A percentile compares a stretch with the other conserved stretches of the same genome.
Evolutionary conservation across 2,888 invertebrate species (phyloP).

Genomic region (Malacosoma neustria): DNA sequence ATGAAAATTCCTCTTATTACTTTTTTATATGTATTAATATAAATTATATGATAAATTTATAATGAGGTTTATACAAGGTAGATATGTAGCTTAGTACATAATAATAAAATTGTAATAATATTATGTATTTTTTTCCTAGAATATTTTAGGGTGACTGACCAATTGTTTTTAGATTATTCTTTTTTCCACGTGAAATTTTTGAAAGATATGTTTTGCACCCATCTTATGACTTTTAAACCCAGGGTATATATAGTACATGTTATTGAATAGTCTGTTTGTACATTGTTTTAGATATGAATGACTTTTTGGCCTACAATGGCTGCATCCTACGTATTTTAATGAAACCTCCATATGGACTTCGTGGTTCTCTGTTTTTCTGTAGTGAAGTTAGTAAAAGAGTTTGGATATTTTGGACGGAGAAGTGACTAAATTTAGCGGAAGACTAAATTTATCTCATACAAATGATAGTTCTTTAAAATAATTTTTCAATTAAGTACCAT

Average conservation of each 20-base stretch:
- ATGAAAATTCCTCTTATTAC: slow-evolving; percentile 1
- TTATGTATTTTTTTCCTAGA: slow-evolving; percentile 41
- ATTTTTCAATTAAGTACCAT: too few relatives aligned
- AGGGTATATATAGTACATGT: slow-evolving; percentile 63
- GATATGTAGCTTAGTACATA: slow-evolving; percentile 64
- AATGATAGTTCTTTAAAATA: too few relatives aligned
- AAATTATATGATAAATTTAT: slow-evolving; percentile 51
- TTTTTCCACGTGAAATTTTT: slow-evolving; percentile 32
- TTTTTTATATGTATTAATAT: slow-evolving; percentile 19
- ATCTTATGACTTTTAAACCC: slow-evolving; percentile 70
- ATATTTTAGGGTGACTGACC: slow-evolving; percentile 58
- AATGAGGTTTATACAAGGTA: slow-evolving; percentile 75
- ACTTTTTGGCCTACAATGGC: slow-evolving; percentile 58
- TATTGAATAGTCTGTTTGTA: background rate
- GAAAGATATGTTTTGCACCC: slow-evolving; percentile 29
- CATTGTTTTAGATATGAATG: slow-evolving; percentile 32
- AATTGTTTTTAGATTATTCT: slow-evolving; percentile 55
- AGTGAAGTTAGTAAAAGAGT: slow-evolving; percentile 38
- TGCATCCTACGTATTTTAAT: slow-evolving; percentile 18
- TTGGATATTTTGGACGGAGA: slow-evolving; percentile 27
- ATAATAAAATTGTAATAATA: slow-evolving; percentile 35
- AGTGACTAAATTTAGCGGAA: too few relatives aligned
- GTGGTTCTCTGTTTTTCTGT: slow-evolving; percentile 40
- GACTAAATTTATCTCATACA: too few relatives aligned
- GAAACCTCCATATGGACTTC: slow-evolving; percentile 16